Percentiles rank a stretch among this genome's conserved stretches.
Evolutionary conservation across 2,888 invertebrate species (phyloP).

Genomic region (Cataglyphis albicans): DNA sequence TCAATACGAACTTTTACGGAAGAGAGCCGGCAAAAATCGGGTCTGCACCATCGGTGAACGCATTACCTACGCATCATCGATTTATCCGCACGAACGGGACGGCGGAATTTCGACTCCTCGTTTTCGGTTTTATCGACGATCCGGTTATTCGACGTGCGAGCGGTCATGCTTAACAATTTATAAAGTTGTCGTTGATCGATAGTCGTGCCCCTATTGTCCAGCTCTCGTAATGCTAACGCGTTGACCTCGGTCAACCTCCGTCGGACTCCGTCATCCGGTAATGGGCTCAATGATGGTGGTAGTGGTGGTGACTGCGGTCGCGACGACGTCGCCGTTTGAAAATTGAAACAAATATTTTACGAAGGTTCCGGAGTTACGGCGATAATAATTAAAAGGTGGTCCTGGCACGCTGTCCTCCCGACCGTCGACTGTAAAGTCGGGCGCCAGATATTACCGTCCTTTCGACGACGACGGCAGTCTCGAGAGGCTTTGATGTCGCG

Average conservation of each 20-base stretch:
- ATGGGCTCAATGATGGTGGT: conserved; percentile 29
- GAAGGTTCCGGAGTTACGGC: conserved; percentile 74
- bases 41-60: conserved; percentile 59
- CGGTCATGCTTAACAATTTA: conserved; percentile 80
- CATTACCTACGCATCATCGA: conserved; percentile 70
- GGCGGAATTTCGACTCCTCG: conserved; percentile 78
- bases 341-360: conserved; percentile 83
- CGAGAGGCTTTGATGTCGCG: conserved; percentile 69
- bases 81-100: conserved; percentile 71
- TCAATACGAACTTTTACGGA: conserved; percentile 13
- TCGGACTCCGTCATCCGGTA: neutral
- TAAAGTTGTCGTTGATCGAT: conserved; percentile 78
- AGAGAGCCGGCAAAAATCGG: conserved; percentile 19
- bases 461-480: conserved; percentile 51
- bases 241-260: conserved; percentile 67
- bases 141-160: conserved; percentile 69
- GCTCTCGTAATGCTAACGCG: conserved; percentile 60
- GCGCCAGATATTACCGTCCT: conserved; percentile 66
- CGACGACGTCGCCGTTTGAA: conserved; percentile 66
- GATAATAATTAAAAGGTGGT: conserved; percentile 79
- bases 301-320: conserved; percentile 54
- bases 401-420: conserved; percentile 59
- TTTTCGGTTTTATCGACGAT: conserved; percentile 79
- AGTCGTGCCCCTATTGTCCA: conserved; percentile 40
- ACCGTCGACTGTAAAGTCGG: conserved; percentile 64